These are phyloP conservation scores for Conger conger DNA, from an alignment of 2,113 vertebrate species.

Conservation along the genomic window DNA sequence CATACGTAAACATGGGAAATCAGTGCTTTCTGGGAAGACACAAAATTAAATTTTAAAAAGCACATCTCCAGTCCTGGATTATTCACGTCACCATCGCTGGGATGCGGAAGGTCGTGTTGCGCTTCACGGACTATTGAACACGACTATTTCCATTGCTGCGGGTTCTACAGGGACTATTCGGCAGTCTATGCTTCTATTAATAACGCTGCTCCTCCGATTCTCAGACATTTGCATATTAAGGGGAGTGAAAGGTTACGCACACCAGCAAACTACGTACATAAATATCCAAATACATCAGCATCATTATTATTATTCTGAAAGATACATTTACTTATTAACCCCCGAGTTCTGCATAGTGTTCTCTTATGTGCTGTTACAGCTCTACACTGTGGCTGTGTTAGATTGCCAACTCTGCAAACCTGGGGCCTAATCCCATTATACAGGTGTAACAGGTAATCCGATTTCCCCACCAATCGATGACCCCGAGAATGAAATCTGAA, in stretches of 20 bases:
- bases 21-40: conserved; percentile 33
- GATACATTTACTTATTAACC: conserved; percentile 42
- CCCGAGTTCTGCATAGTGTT: conserved; percentile 55
- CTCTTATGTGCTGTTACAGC: conserved; percentile 21
- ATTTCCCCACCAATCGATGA: background rate
- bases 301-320: conserved; percentile 41
- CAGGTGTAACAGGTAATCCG: background rate
- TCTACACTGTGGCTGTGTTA: background rate
- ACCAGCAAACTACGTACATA: conserved; percentile 59
- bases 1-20: conserved; percentile 37
- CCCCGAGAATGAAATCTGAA: background rate
- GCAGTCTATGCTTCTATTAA: background rate
- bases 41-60: conserved; percentile 19
- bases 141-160: background rate
- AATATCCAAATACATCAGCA: conserved; percentile 43
- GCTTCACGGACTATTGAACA: background rate
- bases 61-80: conserved; percentile 28
- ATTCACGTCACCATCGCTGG: background rate
- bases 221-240: conserved; percentile 43
- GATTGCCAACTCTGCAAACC: background rate
- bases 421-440: background rate
- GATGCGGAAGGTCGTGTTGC: background rate
- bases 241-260: conserved; percentile 41
- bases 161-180: background rate
- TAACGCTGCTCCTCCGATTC: background rate